phyloP scores from a whole-genome alignment of 2,113 vertebrate genomes.

The Merops nubicus region DNA sequence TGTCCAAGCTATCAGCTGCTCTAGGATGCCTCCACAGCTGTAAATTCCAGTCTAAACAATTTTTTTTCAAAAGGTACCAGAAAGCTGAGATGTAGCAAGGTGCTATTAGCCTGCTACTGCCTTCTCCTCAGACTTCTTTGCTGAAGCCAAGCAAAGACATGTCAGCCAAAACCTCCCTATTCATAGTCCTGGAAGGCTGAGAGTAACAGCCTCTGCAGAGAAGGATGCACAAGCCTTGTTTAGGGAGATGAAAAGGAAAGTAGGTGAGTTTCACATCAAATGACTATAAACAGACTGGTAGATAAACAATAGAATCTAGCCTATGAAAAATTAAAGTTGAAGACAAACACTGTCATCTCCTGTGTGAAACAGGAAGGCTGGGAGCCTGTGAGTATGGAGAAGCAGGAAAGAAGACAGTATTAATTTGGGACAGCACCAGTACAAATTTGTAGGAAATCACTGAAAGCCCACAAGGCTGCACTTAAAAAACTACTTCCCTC shows the following conservation, averaged over 20 bases:
- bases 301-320: background rate
- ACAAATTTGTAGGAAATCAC: background rate
- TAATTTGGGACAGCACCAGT: background rate
- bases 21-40: background rate
- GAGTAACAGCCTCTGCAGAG: background rate
- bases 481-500: slow-evolving; percentile 7
- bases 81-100: background rate
- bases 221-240: background rate
- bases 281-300: background rate
- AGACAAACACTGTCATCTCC: background rate
- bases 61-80: background rate
- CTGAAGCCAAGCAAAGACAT: background rate
- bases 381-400: background rate
- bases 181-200: background rate
- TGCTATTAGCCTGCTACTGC: background rate
- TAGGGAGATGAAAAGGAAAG: background rate
- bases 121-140: background rate
- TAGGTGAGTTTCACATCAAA: background rate
- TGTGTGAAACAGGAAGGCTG: background rate
- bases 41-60: background rate
- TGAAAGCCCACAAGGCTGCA: background rate
- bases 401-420: background rate
- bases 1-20: background rate
- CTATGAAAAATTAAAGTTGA: background rate
- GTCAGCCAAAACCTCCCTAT: background rate